Percentiles rank a stretch among this genome's conserved stretches.
Evolutionary conservation across 2,888 invertebrate species (phyloP).

Genomic region (Strigamia maritima): DNA sequence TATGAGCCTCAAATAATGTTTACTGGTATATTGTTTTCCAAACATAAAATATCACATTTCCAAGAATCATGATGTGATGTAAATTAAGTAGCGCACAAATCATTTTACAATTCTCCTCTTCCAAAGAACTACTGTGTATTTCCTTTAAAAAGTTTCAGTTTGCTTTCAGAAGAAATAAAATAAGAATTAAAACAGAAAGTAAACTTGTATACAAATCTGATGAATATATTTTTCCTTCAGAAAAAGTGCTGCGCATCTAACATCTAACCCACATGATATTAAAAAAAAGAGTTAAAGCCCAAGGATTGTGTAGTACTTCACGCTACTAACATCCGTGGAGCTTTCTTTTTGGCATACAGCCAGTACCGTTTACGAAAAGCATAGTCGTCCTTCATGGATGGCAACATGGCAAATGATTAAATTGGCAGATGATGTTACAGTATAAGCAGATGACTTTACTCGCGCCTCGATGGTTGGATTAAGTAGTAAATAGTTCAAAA

Average conservation of each 20-base stretch:
- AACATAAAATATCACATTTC: too few relatives aligned
- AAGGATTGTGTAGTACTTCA: not conserved
- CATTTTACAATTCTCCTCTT: too few relatives aligned
- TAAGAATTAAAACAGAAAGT: too few relatives aligned
- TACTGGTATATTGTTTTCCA: too few relatives aligned
- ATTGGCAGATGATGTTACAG: not conserved
- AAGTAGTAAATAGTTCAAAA: not conserved
- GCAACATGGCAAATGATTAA: not conserved
- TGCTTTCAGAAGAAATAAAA: too few relatives aligned
- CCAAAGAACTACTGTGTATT: too few relatives aligned
- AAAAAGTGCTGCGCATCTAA: not conserved
- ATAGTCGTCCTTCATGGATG: slow-evolving; percentile 18
- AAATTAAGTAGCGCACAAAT: too few relatives aligned
- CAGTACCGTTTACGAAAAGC: slow-evolving; percentile 28
- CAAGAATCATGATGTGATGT: too few relatives aligned
- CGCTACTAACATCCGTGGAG: not conserved
- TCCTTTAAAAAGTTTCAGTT: too few relatives aligned
- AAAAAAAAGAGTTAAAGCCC: not conserved
- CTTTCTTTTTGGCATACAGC: slow-evolving; percentile 1
- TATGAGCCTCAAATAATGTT: too few relatives aligned
- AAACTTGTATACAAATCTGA: too few relatives aligned
- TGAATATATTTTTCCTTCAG: too few relatives aligned
- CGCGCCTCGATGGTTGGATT: not conserved
- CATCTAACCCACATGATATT: not conserved
- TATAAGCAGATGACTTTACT: slow-evolving; percentile 14